Evolutionary conservation across 2,113 vertebrate genomes (phyloP), one percentile per base, ranked within the genome.

Genomic region (Chaetops frenatus): DNA sequence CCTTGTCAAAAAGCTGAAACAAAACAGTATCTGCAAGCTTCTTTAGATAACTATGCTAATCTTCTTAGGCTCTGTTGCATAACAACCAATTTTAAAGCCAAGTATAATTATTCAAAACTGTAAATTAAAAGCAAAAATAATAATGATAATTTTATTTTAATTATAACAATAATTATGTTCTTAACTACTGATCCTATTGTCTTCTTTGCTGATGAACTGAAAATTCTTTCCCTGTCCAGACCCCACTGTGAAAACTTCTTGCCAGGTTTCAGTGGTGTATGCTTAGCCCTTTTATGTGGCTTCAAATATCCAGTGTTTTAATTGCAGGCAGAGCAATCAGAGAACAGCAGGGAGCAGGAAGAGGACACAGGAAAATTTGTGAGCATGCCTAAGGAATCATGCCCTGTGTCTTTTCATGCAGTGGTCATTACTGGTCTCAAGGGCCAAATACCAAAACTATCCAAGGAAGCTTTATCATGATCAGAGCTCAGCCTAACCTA

Each of bases 271-370:
- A 51, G 21, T 17, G 36, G 12, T 56, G 4, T 23, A 13, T 35
- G 9, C 61, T 25, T 51, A n/a, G 8, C 9, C 14, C 42, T 72
- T 40, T n/a, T 4, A 38, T 15, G 31, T 11, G 33, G 5, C 42
- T 79, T 83, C 36, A 76, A 35, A 42, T 17, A 61, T 51, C 6
- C 50, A 56, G 9, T 10, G 51, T 86, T 91, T 27, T 81, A 38
- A 44, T 4, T 48, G n/a, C 24, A 40, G 38, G 7, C 13, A 84
- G 64, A 83, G 3, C 0, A 1, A 44, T 51, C 0, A 12, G 24
- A 60, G 28, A 10, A 6, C 0, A 0, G 1, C 47, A 82, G 23
- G 29, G 31, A 62, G n/a, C 24, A 62, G 56, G 11, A 69, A 40
- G 22, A 67, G 16, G 4, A 36, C 14, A 4, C 3, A 24, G 36